A percentile compares a stretch with the other conserved stretches of the same genome.
phyloP scores from a whole-genome alignment of 2,888 invertebrate species.

The Cheilosia grossa region DNA sequence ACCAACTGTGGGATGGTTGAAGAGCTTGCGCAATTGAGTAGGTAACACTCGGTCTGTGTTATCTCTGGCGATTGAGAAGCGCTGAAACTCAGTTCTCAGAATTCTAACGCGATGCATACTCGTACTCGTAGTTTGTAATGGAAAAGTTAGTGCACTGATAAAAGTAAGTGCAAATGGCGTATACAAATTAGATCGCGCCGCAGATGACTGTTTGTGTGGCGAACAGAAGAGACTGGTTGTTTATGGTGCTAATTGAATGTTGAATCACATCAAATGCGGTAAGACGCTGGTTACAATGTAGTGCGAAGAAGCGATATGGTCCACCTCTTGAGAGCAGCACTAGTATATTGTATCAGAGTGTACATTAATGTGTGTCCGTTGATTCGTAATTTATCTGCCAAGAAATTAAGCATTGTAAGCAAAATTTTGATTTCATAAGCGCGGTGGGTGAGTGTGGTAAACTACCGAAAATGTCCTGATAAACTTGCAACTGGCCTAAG shows the following conservation, averaged over 20 bases:
- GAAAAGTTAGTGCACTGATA: not conserved
- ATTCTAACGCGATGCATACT: not conserved
- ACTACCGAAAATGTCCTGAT: too few species aligned
- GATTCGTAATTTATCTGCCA: too few species aligned
- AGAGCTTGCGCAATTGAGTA: slow-evolving; percentile 34
- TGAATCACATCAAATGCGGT: not conserved
- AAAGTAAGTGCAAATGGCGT: slow-evolving; percentile 12
- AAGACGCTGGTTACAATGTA: not conserved
- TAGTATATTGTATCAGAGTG: too few species aligned
- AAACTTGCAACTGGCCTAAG: too few species aligned
- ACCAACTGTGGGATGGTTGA: slow-evolving; percentile 31
- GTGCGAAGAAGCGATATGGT: not conserved
- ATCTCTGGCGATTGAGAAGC: slow-evolving; percentile 28
- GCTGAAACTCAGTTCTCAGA: not conserved
- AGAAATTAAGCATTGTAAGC: too few species aligned
- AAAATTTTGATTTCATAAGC: too few species aligned
- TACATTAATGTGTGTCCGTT: too few species aligned
- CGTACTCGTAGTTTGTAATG: not conserved
- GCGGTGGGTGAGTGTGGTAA: too few species aligned
- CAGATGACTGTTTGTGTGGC: slow-evolving; percentile 12
- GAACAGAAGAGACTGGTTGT: not conserved
- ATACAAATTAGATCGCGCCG: slow-evolving; percentile 38
- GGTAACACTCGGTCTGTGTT: slow-evolving; percentile 39
- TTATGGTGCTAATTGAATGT: slow-evolving; percentile 40
- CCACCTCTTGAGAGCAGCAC: not conserved